phyloP scores from a whole-genome alignment of 2,888 invertebrate species.

The Eulithis prunata region DNA sequence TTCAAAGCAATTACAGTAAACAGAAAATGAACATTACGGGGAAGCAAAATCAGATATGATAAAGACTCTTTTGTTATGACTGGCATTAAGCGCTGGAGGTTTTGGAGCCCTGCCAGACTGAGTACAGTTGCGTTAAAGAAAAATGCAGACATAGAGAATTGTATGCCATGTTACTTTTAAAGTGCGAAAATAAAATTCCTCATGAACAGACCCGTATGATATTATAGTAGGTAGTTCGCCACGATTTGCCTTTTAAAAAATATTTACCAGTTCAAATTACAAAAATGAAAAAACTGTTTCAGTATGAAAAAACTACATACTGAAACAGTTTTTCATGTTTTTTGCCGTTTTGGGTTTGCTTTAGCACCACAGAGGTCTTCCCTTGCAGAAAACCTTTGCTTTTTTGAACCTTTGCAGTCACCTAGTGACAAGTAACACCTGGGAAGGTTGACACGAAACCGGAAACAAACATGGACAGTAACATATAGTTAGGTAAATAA shows the following conservation, averaged over 20 bases:
- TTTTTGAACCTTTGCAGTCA: too few species aligned
- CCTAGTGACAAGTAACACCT: too few species aligned
- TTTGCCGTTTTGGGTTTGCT: too few species aligned
- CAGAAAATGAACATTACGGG: constrained; percentile 42
- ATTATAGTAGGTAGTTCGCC: too few species aligned
- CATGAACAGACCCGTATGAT: too few species aligned
- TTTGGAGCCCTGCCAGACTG: constrained; percentile 18
- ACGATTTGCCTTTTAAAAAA: too few species aligned
- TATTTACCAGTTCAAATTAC: too few species aligned
- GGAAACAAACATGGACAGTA: background rate
- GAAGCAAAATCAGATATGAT: constrained; percentile 16
- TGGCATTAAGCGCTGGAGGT: constrained; percentile 5
- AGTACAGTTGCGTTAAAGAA: constrained; percentile 7
- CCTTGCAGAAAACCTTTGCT: too few species aligned
- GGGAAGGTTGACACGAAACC: background rate
- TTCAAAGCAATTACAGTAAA: constrained; percentile 34
- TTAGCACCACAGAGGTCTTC: too few species aligned
- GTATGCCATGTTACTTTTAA: constrained; percentile 7
- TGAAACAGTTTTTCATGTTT: too few species aligned
- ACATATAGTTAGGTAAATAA: constrained; percentile 11
- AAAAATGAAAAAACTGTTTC: too few species aligned
- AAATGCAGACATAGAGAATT: constrained; percentile 5
- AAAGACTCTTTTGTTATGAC: constrained; percentile 24
- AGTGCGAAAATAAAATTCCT: constrained; percentile 1
- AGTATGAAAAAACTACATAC: too few species aligned